Evolutionary conservation across 2,113 vertebrate genomes (phyloP).

Genomic region (Trinectes maculatus): DNA sequence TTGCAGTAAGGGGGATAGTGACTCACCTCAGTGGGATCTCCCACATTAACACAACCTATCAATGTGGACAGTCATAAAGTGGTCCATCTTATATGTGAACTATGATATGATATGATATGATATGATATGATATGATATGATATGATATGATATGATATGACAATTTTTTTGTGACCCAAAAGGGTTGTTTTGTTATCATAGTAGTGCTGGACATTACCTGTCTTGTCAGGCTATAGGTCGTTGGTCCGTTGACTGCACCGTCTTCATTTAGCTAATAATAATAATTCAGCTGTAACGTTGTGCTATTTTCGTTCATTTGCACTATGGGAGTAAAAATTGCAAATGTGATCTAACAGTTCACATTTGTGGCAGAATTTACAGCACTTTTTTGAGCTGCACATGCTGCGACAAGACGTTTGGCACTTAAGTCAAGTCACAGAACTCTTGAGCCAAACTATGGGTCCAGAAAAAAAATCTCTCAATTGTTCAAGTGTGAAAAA

Average conservation of each 20-base stretch:
- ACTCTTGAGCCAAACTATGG: neutral
- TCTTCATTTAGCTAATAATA: neutral
- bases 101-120: too few species aligned
- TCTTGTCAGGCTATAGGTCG: neutral
- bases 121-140: too few species aligned
- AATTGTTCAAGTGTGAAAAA: slow-evolving; percentile 23
- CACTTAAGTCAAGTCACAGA: neutral
- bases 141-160: too few species aligned
- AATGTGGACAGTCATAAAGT: neutral
- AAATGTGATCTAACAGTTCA: neutral
- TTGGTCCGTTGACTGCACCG: neutral
- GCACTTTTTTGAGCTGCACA: neutral
- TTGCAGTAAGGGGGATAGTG: slow-evolving; percentile 14
- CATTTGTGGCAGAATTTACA: neutral
- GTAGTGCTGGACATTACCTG: too few species aligned
- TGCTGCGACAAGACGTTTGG: neutral
- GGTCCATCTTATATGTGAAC: neutral
- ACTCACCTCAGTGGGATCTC: slow-evolving; percentile 6
- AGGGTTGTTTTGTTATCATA: neutral
- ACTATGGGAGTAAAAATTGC: neutral
- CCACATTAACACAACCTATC: neutral
- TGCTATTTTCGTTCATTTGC: neutral
- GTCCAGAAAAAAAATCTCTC: neutral
- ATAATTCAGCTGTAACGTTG: neutral
- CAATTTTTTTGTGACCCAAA: neutral